A percentile compares a stretch with the other conserved stretches of the same genome.
Conservation (phyloP, 23 tunicate genomes). For the Corella eumyota region DNA sequence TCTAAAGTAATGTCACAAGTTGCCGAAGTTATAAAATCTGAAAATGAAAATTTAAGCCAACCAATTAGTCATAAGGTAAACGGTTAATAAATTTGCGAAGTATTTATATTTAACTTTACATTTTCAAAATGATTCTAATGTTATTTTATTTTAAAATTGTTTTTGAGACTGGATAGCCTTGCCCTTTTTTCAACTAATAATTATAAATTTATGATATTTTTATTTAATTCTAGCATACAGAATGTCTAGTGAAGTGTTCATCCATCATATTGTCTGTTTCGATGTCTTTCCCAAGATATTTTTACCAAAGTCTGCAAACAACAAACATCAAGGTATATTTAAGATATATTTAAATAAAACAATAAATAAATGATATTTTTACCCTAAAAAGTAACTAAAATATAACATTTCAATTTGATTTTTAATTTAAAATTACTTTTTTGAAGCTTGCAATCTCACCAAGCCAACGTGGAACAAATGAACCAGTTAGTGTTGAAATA, state of each 20-base stretch:
- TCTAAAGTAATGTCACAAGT: conserved; percentile 22
- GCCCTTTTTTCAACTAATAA: too few species aligned
- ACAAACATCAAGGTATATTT: conserved; percentile 63
- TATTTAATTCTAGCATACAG: conserved; percentile 49
- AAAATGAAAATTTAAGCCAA: too few species aligned
- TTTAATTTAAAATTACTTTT: background rate
- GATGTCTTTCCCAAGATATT: conserved; percentile 71
- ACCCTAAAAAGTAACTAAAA: conserved; percentile 3
- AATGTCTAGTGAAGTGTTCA: conserved; percentile 51
- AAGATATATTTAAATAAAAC: background rate
- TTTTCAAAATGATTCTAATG: too few species aligned
- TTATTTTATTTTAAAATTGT: too few species aligned
- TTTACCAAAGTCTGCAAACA: conserved; percentile 84
- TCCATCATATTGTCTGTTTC: conserved; percentile 48
- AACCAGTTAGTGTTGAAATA: conserved; percentile 56
- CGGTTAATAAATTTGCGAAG: too few species aligned
- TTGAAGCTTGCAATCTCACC: conserved; percentile 75
- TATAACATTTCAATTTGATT: background rate
- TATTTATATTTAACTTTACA: too few species aligned
- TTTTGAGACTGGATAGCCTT: too few species aligned
- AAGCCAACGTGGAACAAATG: conserved; percentile 50
- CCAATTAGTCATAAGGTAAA: too few species aligned
- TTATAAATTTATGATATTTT: background rate
- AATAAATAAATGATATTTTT: background rate
- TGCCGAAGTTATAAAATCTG: conserved; percentile 24